Evolutionary conservation across 2,888 invertebrate species (phyloP).

Genomic region (Prenolepis imparis): DNA sequence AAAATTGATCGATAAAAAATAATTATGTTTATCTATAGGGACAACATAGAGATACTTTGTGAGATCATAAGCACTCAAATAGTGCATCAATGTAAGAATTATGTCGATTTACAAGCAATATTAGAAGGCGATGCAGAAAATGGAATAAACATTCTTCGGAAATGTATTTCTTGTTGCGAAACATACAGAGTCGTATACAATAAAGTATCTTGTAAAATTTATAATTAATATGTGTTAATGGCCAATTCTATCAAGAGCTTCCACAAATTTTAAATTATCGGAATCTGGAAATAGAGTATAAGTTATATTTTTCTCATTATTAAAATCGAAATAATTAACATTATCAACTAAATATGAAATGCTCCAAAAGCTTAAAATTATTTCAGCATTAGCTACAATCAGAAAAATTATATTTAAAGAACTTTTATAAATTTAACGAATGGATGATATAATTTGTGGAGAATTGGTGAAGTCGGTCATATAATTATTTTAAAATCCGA

Average conservation of each 20-base stretch:
- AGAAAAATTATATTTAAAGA: background rate
- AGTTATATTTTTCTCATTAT: no score
- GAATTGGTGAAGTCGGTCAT: background rate
- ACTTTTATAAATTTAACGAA: background rate
- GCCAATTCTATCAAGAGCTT: background rate
- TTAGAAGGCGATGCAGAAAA: constrained; percentile 86
- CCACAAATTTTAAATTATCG: background rate
- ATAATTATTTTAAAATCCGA: background rate
- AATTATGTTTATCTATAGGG: constrained; percentile 62
- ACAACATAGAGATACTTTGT: constrained; percentile 84
- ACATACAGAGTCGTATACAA: constrained; percentile 84
- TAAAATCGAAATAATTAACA: no score
- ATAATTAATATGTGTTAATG: background rate
- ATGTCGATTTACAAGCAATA: constrained; percentile 86
- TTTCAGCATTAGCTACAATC: background rate
- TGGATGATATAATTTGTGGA: background rate
- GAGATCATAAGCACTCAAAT: constrained; percentile 87
- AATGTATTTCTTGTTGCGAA: constrained; percentile 87
- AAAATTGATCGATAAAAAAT: background rate
- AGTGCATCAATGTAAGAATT: constrained; percentile 86
- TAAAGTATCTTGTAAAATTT: constrained; percentile 2
- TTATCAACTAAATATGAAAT: background rate
- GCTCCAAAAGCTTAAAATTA: no score
- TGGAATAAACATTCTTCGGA: constrained; percentile 86
- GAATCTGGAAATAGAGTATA: background rate